Base-by-base conservation (phyloP, 2,113 vertebrate species). In the Scatophagus argus region DNA sequence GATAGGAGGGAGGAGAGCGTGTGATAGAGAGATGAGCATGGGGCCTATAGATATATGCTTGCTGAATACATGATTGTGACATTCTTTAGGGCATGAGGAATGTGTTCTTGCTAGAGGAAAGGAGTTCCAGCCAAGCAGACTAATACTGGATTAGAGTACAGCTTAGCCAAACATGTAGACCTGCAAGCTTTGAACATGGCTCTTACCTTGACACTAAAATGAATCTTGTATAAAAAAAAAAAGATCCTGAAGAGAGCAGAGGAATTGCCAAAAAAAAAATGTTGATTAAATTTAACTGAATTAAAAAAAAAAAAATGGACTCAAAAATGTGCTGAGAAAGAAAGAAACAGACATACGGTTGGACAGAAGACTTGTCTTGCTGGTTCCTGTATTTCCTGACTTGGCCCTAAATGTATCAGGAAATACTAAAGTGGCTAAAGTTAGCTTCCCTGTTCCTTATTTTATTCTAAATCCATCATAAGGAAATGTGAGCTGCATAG, bases 101-200 rank as follows among this genome's bases (percentile, higher is more conserved):
- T 54, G 73, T 60, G 69, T 74, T 56, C 46, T 49, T 72, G 77
- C 59, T 55, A 8, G 25, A 74, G 63, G 64, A 84, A 71, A 71
- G 56, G 31, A 58, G 67, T 16, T 25, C 43, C 62, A 80, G 81
- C 88, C 85, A 88, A 84, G 79, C 79, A 80, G 88, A 82, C 86
- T 88, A 87, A 87, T 85, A 23, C 84, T 83, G 83, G 83, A 89
- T 91, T 87, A 86, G 25, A 76, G 46, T 54, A 29, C 41, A 62
- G 8, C 4, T 84, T 44, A 65, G 27, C 52, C 64, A 77, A 59
- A 86, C 55, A 68, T 83, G 58, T 64, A 63, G 67, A 60, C 12
- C 36, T 38, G 41, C 61, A 58, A n/a, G 67, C 25, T 23, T 61
- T 14, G 12, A 69, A 41, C 54, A 64, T 0, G 21, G 17, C 54